These are phyloP conservation scores for Amphipoea oculea DNA, from an alignment of 2,888 invertebrate genomes.

Conservation along the genomic window DNA sequence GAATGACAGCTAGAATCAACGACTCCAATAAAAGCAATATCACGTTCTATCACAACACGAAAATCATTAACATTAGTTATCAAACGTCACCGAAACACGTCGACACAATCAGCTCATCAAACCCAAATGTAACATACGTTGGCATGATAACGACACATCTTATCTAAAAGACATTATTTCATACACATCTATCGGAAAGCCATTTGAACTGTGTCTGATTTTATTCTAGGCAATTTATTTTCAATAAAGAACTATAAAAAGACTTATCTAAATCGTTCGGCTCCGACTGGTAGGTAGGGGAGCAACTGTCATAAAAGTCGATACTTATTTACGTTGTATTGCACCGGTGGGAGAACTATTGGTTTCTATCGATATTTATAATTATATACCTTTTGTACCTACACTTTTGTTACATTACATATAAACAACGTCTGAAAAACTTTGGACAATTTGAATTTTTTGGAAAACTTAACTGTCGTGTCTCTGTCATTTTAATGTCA, in stretches of 20 bases:
- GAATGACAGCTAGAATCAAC: neutral
- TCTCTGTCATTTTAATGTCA: neutral
- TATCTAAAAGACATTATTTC: slow-evolving; percentile 88
- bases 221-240: slow-evolving; percentile 91
- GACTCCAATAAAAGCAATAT: neutral
- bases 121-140: slow-evolving; percentile 77
- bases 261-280: slow-evolving; percentile 90
- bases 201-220: slow-evolving; percentile 89
- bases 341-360: slow-evolving; percentile 77
- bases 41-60: slow-evolving; percentile 32
- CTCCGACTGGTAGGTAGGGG: slow-evolving; percentile 83
- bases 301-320: slow-evolving; percentile 86
- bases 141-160: slow-evolving; percentile 82
- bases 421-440: neutral
- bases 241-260: slow-evolving; percentile 91
- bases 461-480: neutral
- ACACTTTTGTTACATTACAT: neutral
- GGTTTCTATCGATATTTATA: slow-evolving; percentile 34
- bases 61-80: slow-evolving; percentile 59
- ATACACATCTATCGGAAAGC: slow-evolving; percentile 90
- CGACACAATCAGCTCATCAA: slow-evolving; percentile 69
- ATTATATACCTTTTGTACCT: slow-evolving; percentile 26
- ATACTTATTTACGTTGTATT: slow-evolving; percentile 86
- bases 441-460: neutral
- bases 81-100: slow-evolving; percentile 65